Conservation (phyloP, 1,140 invertebrate species). For the Pseudobourletiella spinata region DNA sequence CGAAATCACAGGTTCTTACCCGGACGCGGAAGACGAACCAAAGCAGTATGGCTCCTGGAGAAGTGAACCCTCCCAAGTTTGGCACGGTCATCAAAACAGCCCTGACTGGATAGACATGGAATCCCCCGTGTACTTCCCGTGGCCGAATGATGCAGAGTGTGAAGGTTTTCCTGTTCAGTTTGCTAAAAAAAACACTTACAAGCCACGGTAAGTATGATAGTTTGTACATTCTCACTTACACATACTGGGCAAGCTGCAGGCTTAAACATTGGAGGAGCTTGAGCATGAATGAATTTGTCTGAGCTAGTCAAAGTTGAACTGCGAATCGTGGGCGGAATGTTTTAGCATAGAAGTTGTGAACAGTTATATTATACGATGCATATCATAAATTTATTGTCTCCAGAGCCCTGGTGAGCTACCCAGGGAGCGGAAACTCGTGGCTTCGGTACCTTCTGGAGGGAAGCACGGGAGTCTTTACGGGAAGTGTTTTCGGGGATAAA, state of each 20-base stretch:
- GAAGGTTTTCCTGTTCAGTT: slow-evolving; percentile 21
- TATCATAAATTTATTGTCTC: too few species aligned
- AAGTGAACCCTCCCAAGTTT: slow-evolving; percentile 34
- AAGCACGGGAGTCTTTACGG: slow-evolving; percentile 26
- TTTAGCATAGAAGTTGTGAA: too few species aligned
- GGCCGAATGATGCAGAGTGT: slow-evolving; percentile 23
- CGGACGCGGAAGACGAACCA: neutral
- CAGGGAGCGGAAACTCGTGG: slow-evolving; percentile 32
- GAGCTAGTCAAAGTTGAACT: too few species aligned
- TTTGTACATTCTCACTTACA: too few species aligned
- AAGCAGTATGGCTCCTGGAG: slow-evolving; percentile 23
- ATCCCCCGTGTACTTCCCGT: slow-evolving; percentile 15
- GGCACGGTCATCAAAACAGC: slow-evolving; percentile 28
- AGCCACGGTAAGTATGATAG: slow-evolving; percentile 23
- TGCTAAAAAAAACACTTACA: slow-evolving; percentile 28
- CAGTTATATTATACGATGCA: too few species aligned
- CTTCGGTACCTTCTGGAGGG: slow-evolving; percentile 22
- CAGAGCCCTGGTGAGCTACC: slow-evolving; percentile 33
- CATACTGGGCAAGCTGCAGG: too few species aligned
- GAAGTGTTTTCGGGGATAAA: slow-evolving; percentile 23
- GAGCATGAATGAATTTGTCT: too few species aligned
- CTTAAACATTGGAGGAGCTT: too few species aligned
- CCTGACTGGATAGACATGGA: slow-evolving; percentile 9
- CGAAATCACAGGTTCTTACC: too few species aligned
- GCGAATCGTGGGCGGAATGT: too few species aligned